A percentile compares a stretch with the other conserved stretches of the same genome.
Conservation (phyloP, 35 echinoderm and acorn worm species). For the Strongylocentrotus purpuratus region DNA sequence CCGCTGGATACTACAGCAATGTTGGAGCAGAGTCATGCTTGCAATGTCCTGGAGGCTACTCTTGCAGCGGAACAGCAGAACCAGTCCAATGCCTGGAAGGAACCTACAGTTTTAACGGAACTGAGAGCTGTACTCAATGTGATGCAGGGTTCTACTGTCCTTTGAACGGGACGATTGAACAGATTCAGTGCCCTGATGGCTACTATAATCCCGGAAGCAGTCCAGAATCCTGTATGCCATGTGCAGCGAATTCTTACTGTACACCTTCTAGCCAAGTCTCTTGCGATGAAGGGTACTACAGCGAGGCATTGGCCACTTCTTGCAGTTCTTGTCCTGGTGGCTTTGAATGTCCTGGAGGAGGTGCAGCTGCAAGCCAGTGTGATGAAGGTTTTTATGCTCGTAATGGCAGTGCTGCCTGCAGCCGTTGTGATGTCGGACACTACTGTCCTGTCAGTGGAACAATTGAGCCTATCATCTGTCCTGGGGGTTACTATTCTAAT, state of each 20-base stretch:
- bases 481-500: conserved; percentile 48
- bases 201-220: conserved; percentile 55
- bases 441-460: conserved; percentile 72
- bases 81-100: conserved; percentile 66
- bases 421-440: conserved; percentile 66
- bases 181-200: conserved; percentile 63
- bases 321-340: conserved; percentile 81
- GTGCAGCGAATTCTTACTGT: conserved; percentile 69
- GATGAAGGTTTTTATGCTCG: conserved; percentile 69
- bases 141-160: conserved; percentile 80
- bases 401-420: conserved; percentile 76
- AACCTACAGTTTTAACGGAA: conserved; percentile 70
- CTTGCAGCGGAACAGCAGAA: conserved; percentile 56
- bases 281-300: conserved; percentile 78
- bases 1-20: conserved; percentile 70
- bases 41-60: conserved; percentile 75
- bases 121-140: conserved; percentile 64
- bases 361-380: conserved; percentile 43
- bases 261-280: conserved; percentile 49
- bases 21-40: conserved; percentile 65
- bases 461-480: conserved; percentile 62
- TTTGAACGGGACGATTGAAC: conserved; percentile 63
- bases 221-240: conserved; percentile 62
- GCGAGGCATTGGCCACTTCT: conserved; percentile 53
- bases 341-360: conserved; percentile 62